Evolutionary conservation across 2,797 vertebrate species (phyloP), one percentile per base, ranked within the genome.

Genomic region (Pelobates cultripes): DNA sequence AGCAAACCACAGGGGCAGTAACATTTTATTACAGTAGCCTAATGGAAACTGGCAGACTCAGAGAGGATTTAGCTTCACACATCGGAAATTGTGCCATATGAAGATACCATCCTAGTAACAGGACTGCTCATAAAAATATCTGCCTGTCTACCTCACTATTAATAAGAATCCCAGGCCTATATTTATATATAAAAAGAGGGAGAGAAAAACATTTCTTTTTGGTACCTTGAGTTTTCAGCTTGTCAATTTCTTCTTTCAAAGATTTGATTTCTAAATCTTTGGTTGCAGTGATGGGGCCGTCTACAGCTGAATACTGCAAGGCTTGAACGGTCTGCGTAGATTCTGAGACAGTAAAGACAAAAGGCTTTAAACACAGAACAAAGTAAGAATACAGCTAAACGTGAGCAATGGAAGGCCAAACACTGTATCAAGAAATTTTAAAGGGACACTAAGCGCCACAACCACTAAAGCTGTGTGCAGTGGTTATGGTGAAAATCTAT

Each of bases 321-420:
- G 95, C 95, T 90, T 99, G 98, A 43, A 99, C 96, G 0, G 98
- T 95, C 91, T 98, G 96, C 0, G 97, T 98, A 41, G 97, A 96
- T 86, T 99, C 97, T 99, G 89, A 63, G 69, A 79, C 74, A 53
- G 83, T 15, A 82, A 81, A 78, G 64, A 17, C 68, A 17, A 4
- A 14, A 14, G 10, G 55, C 10, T 7, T 57, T 57, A 57, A 4
- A 57, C 55, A 4, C 55, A 14, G 55, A 51, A 57, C 55, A 12
- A 12, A 57, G 9, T 57, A 57, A 57, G 2, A 28, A 28, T 28
- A 28, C 28, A 28, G 28, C 28, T 28, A 28, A 28, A 28, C 28
- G 2, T 28, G 28, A 28, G 28, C 28, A 28, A 28, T 1, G 28
- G 28, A 28, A 28, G 28, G 28, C 28, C 2, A 5, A 51, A 51